Conservation (phyloP, 2,888 invertebrate genomes). For the Druceiella hillmani region DNA sequence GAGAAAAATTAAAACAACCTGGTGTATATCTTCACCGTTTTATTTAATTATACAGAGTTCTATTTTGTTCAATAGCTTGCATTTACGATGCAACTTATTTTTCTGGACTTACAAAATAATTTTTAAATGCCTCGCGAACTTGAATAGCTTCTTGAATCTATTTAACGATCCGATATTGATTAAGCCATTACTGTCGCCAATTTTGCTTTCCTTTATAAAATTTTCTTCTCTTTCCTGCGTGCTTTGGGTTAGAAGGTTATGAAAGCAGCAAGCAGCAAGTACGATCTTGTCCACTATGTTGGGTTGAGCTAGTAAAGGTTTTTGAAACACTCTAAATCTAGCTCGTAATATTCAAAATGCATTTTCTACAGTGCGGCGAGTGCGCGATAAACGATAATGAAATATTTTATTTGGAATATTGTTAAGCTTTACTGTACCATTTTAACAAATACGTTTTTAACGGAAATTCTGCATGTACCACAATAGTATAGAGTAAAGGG, state of each 20-base stretch:
- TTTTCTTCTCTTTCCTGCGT: conserved; percentile 7
- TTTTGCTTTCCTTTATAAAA: conserved; percentile 4
- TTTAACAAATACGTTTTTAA: too few relatives aligned
- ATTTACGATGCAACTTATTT: conserved; percentile 20
- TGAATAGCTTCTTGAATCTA: conserved; percentile 17
- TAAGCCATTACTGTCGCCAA: conserved; percentile 3
- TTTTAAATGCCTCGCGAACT: conserved; percentile 19
- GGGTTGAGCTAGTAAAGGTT: conserved; percentile 18
- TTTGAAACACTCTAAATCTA: conserved; percentile 21
- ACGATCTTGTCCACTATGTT: conserved; percentile 13
- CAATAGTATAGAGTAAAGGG: too few relatives aligned
- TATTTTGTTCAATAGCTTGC: conserved; percentile 15
- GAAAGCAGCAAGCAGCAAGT: conserved; percentile 3
- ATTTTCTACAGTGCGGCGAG: conserved; percentile 20
- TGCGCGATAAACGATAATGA: conserved; percentile 21
- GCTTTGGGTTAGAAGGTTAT: conserved; percentile 10
- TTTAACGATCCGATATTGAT: conserved; percentile 3
- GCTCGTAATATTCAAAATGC: conserved; percentile 16
- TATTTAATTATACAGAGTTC: conserved; percentile 16
- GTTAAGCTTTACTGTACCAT: too few relatives aligned
- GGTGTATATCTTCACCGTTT: conserved; percentile 16
- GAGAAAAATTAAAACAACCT: conserved; percentile 21
- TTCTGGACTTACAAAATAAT: conserved; percentile 11
- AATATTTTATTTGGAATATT: conserved; percentile 18
- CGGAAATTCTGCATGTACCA: too few relatives aligned